Conservation (phyloP, 2,113 vertebrate genomes). For the Hemiprocne comata region DNA sequence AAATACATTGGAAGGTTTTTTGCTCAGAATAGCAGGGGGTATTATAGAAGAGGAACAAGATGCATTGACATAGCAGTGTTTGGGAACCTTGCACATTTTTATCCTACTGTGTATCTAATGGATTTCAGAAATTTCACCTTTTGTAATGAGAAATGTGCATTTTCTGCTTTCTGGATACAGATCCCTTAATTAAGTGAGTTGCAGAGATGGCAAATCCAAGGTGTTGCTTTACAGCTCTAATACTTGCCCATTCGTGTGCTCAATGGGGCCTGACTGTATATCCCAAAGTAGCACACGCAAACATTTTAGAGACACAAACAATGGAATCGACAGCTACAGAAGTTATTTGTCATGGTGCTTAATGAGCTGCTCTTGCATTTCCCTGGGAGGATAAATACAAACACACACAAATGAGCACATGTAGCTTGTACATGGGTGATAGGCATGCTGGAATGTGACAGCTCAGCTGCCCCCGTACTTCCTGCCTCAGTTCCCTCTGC, state of each 20-base stretch:
- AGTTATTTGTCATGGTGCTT: conserved; percentile 46
- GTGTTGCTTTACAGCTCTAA: conserved; percentile 46
- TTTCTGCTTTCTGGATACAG: conserved; percentile 46
- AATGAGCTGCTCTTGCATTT: conserved; percentile 46
- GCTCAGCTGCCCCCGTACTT: not conserved
- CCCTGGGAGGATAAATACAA: conserved; percentile 20
- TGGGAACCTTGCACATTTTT: conserved; percentile 41
- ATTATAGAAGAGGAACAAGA: conserved; percentile 29
- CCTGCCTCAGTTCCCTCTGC: conserved; percentile 27
- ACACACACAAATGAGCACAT: not conserved
- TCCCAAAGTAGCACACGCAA: conserved; percentile 56
- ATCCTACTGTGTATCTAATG: conserved; percentile 63
- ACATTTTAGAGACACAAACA: conserved; percentile 56
- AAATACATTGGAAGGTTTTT: conserved; percentile 43
- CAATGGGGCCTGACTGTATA: conserved; percentile 28
- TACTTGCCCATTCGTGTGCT: conserved; percentile 26
- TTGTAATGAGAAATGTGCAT: conserved; percentile 45
- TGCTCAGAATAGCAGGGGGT: conserved; percentile 39
- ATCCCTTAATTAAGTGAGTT: conserved; percentile 62
- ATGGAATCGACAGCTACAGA: conserved; percentile 9
- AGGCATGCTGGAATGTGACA: not conserved
- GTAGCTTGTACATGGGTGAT: not conserved
- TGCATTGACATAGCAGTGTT: conserved; percentile 48
- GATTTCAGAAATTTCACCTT: conserved; percentile 59
- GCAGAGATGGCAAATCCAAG: conserved; percentile 61